Evolutionary conservation across 2,888 invertebrate species (phyloP), one percentile per base, ranked within the genome.

Genomic region (Baronia brevicornis): DNA sequence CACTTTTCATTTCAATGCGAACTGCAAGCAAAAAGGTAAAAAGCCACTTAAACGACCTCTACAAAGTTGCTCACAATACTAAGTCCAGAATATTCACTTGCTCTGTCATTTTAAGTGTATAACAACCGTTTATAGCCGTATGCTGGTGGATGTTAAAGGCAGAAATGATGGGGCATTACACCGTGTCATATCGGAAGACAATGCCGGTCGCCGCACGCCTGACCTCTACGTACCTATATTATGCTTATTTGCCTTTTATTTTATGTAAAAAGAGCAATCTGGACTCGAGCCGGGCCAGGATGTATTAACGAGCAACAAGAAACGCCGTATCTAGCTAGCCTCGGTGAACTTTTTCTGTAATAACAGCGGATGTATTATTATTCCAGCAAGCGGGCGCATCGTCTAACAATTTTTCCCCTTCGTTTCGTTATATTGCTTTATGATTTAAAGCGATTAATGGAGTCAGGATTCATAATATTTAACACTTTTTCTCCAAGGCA

Each of bases 231-330:
- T 36, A 33, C 33, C 49, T 42, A 58, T 60, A 65, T 70, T 68
- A 65, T 58, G 56, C 57, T 64, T 68, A 67, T 69, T 74, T 67
- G 48, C 54, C 46, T 70, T 66, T 69, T 72, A 71, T 74, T 73
- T 71, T 70, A 66, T 70, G 69, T 64, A 68, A 67, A 65, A 66
- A 48, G 23, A 48, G 47, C 46, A 54, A 57, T 51, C 51, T 50
- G 46, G 46, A 43, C 42, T 39, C 43, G 28, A 39, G 30, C 43
- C 39, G 30, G 24, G 54, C 47, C 61, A 63, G 66, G 63, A 65
- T 66, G 65, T 53, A 45, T 47, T 35, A 37, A 30, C 26, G 39
- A 39, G 46, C 54, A 65, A 65, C 54, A 65, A 69, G 62, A 60
- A 60, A 51, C 39, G 28, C 36, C 36, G 36, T 33, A 43, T 44